phyloP scores from a whole-genome alignment of 2,113 vertebrate genomes.

The mouse (Mus musculus) region DNA sequence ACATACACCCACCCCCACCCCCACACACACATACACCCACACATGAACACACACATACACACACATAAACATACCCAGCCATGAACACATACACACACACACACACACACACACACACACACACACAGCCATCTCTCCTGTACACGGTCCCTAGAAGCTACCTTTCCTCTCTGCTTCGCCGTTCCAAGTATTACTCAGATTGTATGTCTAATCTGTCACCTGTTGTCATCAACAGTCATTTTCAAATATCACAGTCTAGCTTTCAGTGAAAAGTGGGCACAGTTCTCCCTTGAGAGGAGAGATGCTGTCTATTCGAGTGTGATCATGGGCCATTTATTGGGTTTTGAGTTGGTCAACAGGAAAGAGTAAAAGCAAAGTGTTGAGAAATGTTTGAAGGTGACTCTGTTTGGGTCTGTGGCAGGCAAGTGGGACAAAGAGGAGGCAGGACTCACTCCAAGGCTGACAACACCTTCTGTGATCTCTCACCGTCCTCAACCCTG shows the following conservation, averaged over 20 bases:
- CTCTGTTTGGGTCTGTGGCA: neutral
- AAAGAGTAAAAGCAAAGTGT: neutral
- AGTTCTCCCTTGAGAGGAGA: neutral
- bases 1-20: too few relatives aligned
- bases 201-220: neutral
- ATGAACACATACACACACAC: too few relatives aligned
- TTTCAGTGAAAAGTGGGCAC: neutral
- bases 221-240: neutral
- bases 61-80: too few relatives aligned
- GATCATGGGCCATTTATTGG: neutral
- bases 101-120: too few relatives aligned
- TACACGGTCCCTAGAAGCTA: neutral
- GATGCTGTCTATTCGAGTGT: neutral
- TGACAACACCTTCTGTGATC: neutral
- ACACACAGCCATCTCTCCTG: neutral
- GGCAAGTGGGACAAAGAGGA: neutral
- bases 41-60: too few relatives aligned
- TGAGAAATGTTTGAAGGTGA: neutral
- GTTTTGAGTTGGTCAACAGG: neutral
- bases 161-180: neutral
- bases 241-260: neutral
- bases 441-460: neutral
- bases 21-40: too few relatives aligned
- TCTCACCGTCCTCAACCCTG: too few relatives aligned
- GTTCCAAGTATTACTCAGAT: slow-evolving; percentile 1